A percentile compares a stretch with the other conserved stretches of the same genome.
These are phyloP conservation scores for Varanus salvator DNA, from an alignment of 2,113 vertebrate species.

Conservation along the genomic window DNA sequence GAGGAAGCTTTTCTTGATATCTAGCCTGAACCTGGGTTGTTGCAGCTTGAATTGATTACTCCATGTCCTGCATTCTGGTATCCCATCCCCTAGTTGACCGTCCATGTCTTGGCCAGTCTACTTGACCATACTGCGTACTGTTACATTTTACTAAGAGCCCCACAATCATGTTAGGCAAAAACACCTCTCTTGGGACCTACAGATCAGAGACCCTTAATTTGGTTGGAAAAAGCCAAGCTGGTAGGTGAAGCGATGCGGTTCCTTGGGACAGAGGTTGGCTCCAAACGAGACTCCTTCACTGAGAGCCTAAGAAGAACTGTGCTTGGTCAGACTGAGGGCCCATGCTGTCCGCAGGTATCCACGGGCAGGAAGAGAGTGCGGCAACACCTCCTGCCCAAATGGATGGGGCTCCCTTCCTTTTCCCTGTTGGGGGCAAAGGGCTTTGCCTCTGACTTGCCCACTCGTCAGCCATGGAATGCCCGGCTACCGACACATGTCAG, in stretches of 20 bases:
- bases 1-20: too few relatives aligned
- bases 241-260: not conserved
- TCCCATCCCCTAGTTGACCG: too few relatives aligned
- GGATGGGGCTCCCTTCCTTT: not conserved
- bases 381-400: too few relatives aligned
- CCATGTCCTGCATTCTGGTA: too few relatives aligned
- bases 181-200: not conserved
- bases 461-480: not conserved
- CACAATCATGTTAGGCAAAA: not conserved
- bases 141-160: not conserved
- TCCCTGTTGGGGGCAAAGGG: not conserved
- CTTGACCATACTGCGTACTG: not conserved
- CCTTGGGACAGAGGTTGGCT: not conserved
- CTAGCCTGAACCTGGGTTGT: too few relatives aligned
- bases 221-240: not conserved
- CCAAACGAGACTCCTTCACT: too few relatives aligned
- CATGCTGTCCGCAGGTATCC: too few relatives aligned
- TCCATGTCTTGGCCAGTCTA: not conserved
- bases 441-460: not conserved
- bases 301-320: too few relatives aligned
- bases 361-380: too few relatives aligned
- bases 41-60: too few relatives aligned
- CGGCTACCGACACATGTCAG: not conserved
- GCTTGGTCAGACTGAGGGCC: too few relatives aligned
- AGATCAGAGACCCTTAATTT: not conserved